phyloP scores from a whole-genome alignment of 2,888 invertebrate species.

The Himalopsyche anomala region DNA sequence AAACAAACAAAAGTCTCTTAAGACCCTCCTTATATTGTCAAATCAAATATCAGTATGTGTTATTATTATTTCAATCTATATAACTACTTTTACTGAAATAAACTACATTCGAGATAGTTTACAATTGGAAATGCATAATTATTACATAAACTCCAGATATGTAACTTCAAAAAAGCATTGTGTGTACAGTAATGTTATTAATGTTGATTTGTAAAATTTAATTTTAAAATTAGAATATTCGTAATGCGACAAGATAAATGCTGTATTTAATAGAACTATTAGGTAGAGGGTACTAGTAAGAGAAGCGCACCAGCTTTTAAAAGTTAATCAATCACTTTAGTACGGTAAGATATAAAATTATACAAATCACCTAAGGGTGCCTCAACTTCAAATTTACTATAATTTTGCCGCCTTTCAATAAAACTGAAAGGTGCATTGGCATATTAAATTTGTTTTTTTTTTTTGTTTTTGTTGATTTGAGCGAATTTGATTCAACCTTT shows the following conservation, averaged over 20 bases:
- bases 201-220: no score
- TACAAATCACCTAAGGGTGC: slow-evolving; percentile 36
- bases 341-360: slow-evolving; percentile 18
- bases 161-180: no score
- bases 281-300: neutral
- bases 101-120: no score
- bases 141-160: no score
- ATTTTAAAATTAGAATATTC: no score
- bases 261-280: slow-evolving; percentile 3
- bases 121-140: no score
- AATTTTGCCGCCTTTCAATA: slow-evolving; percentile 24
- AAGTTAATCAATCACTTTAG: slow-evolving; percentile 21
- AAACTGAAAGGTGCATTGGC: slow-evolving; percentile 16
- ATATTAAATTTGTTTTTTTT: neutral
- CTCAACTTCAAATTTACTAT: slow-evolving; percentile 7
- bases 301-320: neutral
- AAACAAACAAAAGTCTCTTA: no score
- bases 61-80: no score
- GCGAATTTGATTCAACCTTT: neutral
- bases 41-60: no score
- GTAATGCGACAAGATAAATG: neutral
- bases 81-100: no score
- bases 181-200: no score
- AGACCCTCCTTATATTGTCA: no score
- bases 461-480: neutral